A percentile compares a stretch with the other conserved stretches of the same genome.
Conservation (phyloP, 2,888 invertebrate species). For the Galerucella calmariensis region DNA sequence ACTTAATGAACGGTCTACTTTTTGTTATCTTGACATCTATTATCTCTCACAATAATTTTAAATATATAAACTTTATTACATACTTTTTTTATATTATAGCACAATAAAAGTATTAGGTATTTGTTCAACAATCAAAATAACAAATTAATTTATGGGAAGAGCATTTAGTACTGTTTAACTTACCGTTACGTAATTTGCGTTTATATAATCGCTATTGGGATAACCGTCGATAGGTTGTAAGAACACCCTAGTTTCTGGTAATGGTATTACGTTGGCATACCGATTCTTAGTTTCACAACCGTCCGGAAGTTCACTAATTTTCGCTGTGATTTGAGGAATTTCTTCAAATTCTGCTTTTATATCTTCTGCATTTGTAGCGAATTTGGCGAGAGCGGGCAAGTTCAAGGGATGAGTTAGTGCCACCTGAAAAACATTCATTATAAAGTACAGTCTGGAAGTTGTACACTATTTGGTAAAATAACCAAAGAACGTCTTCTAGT, state of each 20-base stretch:
- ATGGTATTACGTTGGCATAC: conserved; percentile 94
- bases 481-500: too few relatives aligned
- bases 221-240: conserved; percentile 78
- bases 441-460: background rate
- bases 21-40: too few relatives aligned
- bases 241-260: conserved; percentile 89
- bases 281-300: conserved; percentile 92
- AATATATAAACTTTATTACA: too few relatives aligned
- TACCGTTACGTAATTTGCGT: conserved; percentile 92
- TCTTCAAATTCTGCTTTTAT: conserved; percentile 85
- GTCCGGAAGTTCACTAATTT: conserved; percentile 83
- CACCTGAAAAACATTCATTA: conserved; percentile 61
- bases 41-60: too few relatives aligned
- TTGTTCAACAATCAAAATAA: too few relatives aligned
- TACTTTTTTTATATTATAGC: too few relatives aligned
- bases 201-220: conserved; percentile 89
- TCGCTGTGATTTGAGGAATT: conserved; percentile 82
- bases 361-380: conserved; percentile 76
- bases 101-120: too few relatives aligned
- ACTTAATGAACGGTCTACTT: too few relatives aligned
- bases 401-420: conserved; percentile 81
- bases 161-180: conserved; percentile 56
- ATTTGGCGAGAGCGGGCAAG: conserved; percentile 81
- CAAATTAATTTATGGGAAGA: too few relatives aligned
- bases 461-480: too few relatives aligned